Evolutionary conservation across 2,113 vertebrate species (phyloP).

Genomic region (Corapipo altera): DNA sequence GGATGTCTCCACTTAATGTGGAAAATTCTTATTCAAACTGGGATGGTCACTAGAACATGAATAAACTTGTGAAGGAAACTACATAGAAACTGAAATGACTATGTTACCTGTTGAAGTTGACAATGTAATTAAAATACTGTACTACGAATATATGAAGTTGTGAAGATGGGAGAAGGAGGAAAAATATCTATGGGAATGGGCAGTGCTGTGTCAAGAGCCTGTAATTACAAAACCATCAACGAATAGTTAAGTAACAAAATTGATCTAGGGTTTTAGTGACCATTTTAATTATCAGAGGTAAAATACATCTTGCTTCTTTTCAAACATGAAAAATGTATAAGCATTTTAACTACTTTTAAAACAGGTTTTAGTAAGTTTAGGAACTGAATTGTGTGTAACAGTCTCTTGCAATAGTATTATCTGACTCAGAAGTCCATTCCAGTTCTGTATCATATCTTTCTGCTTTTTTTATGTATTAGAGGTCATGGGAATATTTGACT

Average conservation of each 20-base stretch:
- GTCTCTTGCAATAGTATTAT: background rate
- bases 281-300: background rate
- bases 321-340: background rate
- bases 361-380: background rate
- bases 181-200: background rate
- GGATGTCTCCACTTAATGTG: background rate
- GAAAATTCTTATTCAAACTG: background rate
- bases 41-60: background rate
- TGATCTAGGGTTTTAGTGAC: background rate
- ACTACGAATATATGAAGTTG: background rate
- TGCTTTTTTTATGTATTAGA: background rate
- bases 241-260: background rate
- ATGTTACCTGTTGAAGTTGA: background rate
- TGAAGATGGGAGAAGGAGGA: background rate
- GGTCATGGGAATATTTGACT: background rate
- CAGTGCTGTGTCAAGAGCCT: background rate
- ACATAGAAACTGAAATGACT: background rate
- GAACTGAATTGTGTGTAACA: background rate
- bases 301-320: background rate
- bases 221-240: background rate
- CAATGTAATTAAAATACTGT: background rate
- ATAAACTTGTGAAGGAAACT: background rate
- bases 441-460: background rate
- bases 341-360: background rate
- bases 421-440: background rate